A percentile compares a stretch with the other conserved stretches of the same genome.
Conservation (phyloP, 2,113 vertebrate species). For the Psilopogon haemacephalus region DNA sequence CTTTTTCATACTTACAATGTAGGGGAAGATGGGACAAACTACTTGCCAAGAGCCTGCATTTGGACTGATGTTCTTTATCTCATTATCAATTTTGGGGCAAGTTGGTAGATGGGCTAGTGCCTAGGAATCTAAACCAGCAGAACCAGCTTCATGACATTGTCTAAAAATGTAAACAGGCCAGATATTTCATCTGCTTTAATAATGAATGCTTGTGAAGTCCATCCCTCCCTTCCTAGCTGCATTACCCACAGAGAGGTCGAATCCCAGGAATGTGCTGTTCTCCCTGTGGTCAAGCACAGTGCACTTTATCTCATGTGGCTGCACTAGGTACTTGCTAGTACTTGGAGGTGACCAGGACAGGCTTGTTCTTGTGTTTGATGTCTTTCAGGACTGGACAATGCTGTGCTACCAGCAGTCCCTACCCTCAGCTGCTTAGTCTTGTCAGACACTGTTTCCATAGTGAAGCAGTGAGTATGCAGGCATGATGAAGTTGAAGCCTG, state of each 20-base stretch:
- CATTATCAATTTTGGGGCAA: not conserved
- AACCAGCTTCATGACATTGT: not conserved
- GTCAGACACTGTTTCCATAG: not conserved
- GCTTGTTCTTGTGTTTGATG: not conserved
- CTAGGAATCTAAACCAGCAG: not conserved
- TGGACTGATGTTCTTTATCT: not conserved
- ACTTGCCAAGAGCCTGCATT: not conserved
- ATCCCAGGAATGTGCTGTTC: not conserved
- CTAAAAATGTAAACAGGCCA: not conserved
- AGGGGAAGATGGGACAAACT: not conserved
- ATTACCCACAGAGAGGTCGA: not conserved
- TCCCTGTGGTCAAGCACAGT: not conserved
- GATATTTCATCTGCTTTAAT: not conserved
- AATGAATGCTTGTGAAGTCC: not conserved
- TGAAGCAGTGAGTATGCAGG: not conserved
- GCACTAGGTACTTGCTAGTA: not conserved
- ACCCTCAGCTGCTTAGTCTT: accelerated
- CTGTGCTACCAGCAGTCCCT: not conserved
- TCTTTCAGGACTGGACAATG: not conserved
- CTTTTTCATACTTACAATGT: not conserved
- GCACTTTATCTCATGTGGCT: not conserved
- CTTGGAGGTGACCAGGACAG: not conserved
- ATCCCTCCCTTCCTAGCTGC: not conserved
- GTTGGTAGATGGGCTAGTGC: not conserved
- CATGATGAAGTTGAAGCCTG: not conserved